phyloP scores from a whole-genome alignment of 2,113 vertebrate genomes.

The Tachuris rubrigastra region DNA sequence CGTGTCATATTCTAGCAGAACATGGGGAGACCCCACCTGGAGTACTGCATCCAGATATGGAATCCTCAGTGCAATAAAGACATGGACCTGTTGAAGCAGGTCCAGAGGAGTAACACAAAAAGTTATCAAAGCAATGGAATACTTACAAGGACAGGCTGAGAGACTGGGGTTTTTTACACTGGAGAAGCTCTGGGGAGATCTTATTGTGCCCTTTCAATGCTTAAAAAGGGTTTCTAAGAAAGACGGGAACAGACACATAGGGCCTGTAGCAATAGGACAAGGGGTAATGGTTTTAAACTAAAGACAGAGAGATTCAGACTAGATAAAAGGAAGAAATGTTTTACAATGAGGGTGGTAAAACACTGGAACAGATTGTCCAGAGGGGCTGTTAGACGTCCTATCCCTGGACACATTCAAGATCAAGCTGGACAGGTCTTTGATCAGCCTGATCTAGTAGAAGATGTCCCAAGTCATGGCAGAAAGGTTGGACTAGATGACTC shows the following conservation, averaged over 20 bases:
- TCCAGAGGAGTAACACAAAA: background rate
- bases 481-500: background rate
- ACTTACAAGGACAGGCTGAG: background rate
- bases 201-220: background rate
- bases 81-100: background rate
- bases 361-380: background rate
- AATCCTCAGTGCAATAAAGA: background rate
- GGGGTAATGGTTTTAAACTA: background rate
- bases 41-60: background rate
- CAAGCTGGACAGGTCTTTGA: accelerated
- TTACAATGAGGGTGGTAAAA: background rate
- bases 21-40: background rate
- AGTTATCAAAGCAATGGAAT: background rate
- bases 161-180: background rate
- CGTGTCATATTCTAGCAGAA: background rate
- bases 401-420: background rate
- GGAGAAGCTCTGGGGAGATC: background rate
- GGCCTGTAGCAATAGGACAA: background rate
- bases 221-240: background rate
- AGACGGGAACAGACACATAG: background rate
- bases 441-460: background rate
- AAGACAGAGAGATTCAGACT: background rate
- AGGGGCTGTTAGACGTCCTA: background rate
- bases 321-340: background rate
- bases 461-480: background rate